Percentiles rank a stretch among this genome's conserved stretches.
phyloP scores from a whole-genome alignment of 2,797 vertebrate genomes.

The Mormyrus proboscirostris region DNA sequence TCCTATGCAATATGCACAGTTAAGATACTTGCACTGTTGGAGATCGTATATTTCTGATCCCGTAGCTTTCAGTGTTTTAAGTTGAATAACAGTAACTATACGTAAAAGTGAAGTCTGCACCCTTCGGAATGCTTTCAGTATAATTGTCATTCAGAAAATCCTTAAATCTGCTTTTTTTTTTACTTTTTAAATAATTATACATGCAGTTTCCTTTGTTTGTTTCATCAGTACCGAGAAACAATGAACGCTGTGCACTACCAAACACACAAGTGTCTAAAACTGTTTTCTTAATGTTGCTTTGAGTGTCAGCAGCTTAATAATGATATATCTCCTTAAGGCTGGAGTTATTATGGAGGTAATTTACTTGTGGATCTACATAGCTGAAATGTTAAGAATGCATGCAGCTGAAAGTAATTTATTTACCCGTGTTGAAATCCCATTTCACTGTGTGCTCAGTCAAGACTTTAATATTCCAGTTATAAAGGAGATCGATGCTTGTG shows the following conservation, averaged over 20 bases:
- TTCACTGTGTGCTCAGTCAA: background rate
- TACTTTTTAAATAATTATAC: background rate
- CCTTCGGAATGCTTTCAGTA: background rate
- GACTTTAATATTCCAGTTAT: slow-evolving; percentile 23
- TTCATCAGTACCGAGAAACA: background rate
- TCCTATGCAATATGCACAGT: slow-evolving; percentile 5
- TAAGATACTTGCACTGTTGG: background rate
- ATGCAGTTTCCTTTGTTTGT: background rate
- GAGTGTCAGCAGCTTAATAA: slow-evolving; percentile 60
- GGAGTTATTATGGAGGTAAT: slow-evolving; percentile 57
- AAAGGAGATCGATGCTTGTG: slow-evolving; percentile 50
- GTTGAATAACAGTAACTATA: slow-evolving; percentile 11
- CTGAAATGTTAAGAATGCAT: slow-evolving; percentile 66
- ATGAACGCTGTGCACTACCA: slow-evolving; percentile 62
- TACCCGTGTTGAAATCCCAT: slow-evolving; percentile 54
- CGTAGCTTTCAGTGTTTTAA: slow-evolving; percentile 7
- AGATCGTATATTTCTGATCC: background rate
- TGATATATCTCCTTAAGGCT: slow-evolving; percentile 65
- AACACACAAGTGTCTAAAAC: slow-evolving; percentile 41
- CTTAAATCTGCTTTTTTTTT: background rate
- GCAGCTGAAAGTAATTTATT: slow-evolving; percentile 75
- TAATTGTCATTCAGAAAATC: background rate
- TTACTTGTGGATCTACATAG: slow-evolving; percentile 57
- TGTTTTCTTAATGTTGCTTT: slow-evolving; percentile 58
- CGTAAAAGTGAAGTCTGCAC: background rate